Percentiles rank a stretch among this genome's conserved stretches.
phyloP scores from a whole-genome alignment of 2,888 invertebrate species.

The Holacanthella duospinosa region DNA sequence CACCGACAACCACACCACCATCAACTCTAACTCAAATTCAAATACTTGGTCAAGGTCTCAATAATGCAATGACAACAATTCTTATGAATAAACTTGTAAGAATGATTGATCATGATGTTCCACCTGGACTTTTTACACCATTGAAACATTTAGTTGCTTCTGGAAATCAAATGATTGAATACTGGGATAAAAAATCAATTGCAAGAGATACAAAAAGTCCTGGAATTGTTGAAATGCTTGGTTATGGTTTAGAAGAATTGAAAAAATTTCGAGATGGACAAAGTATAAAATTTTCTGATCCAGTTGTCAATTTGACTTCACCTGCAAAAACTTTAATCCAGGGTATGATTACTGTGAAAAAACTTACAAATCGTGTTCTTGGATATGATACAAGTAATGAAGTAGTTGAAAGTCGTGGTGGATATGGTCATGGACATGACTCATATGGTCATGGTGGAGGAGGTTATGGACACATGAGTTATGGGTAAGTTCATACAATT shows the following conservation, averaged over 20 bases:
- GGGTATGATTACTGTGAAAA: slow-evolving; percentile 36
- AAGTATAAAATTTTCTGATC: slow-evolving; percentile 24
- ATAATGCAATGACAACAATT: slow-evolving; percentile 35
- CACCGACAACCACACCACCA: slow-evolving; percentile 9
- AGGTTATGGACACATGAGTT: too few relatives aligned
- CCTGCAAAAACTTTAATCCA: slow-evolving; percentile 35
- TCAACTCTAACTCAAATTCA: slow-evolving; percentile 15
- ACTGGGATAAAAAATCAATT: slow-evolving; percentile 34
- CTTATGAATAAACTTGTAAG: slow-evolving; percentile 35
- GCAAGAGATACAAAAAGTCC: slow-evolving; percentile 34
- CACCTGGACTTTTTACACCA: slow-evolving; percentile 31
- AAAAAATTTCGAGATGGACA: slow-evolving; percentile 37
- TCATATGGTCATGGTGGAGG: slow-evolving; percentile 24
- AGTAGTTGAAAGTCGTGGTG: slow-evolving; percentile 32
- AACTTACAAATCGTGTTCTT: slow-evolving; percentile 34
- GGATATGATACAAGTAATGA: slow-evolving; percentile 34
- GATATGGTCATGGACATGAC: slow-evolving; percentile 26
- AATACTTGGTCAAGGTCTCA: slow-evolving; percentile 31
- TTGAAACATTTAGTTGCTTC: slow-evolving; percentile 36
- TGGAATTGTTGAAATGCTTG: slow-evolving; percentile 36
- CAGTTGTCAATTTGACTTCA: slow-evolving; percentile 30
- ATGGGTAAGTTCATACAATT: slow-evolving; percentile 27
- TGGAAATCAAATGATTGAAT: slow-evolving; percentile 36
- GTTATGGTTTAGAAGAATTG: slow-evolving; percentile 35
- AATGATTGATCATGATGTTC: slow-evolving; percentile 35